A percentile compares a stretch with the other conserved stretches of the same genome.
Conservation (phyloP, 2,797 vertebrate species). For the Lacerta viridis region DNA sequence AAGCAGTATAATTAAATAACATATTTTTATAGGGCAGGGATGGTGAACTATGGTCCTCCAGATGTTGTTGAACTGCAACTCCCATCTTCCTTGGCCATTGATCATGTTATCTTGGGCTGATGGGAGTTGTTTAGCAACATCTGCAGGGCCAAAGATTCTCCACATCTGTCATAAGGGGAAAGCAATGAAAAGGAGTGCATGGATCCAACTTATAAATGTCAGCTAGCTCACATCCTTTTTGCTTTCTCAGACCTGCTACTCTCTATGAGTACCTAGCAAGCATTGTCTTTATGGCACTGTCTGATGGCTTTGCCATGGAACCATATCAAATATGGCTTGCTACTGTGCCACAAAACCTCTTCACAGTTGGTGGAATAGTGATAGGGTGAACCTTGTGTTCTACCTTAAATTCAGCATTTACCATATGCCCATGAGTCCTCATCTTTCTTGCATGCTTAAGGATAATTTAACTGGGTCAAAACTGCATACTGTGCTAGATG, state of each 20-base stretch:
- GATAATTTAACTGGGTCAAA: neutral
- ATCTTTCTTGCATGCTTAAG: neutral
- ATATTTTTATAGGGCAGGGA: neutral
- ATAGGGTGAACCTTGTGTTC: neutral
- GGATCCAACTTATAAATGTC: constrained; percentile 11
- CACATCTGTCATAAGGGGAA: neutral
- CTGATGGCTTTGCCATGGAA: neutral
- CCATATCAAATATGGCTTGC: neutral
- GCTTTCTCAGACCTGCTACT: neutral
- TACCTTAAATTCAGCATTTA: neutral
- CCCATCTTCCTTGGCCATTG: too few species aligned
- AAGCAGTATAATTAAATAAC: constrained; percentile 21
- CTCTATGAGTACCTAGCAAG: neutral
- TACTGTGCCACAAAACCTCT: neutral
- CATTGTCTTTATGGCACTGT: neutral
- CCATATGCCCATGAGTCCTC: neutral
- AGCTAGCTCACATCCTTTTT: constrained; percentile 1
- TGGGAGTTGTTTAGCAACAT: too few species aligned
- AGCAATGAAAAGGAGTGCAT: constrained; percentile 3
- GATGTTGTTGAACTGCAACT: too few species aligned
- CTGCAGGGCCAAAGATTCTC: too few species aligned
- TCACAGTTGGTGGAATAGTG: neutral
- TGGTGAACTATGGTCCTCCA: too few species aligned
- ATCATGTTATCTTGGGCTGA: too few species aligned
- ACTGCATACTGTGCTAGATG: neutral